Base-by-base conservation (phyloP, 2,113 vertebrate genomes). In the Trogon melanurus region DNA sequence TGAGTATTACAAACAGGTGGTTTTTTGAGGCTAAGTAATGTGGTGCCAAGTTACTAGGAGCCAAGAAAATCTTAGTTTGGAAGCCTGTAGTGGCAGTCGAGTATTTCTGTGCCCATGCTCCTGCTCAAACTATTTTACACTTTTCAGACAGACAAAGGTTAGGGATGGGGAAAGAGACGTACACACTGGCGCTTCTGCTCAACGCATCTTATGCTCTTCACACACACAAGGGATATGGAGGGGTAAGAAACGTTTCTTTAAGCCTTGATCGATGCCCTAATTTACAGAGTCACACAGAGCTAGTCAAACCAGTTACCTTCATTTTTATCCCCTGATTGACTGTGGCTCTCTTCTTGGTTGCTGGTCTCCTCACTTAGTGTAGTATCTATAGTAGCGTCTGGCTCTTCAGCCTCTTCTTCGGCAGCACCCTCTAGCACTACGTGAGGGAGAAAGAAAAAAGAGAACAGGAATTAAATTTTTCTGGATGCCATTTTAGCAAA, bases 301-400 rank as follows among this genome's bases (percentile, higher is more conserved):
- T 36, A 81, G 92, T 56, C 85, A 74, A 94, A 90, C 82, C 93
- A 90, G 51, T 97, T 97, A 98, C 98, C 98, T 98, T 97, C 98
- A 98, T 98, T 95, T 95, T 97, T 97, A 85, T 96, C 96, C 89
- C 67, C 96, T 72, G 88, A 81, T 17, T 82, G 95, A 95, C 61
- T 48, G 79, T 88, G 87, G 85, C 72, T 86, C 65, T 76, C 89
- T 25, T 83, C 92, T 60, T 89, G 91, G 48, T n/a, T 89, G 85
- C 79, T 85, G 67, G 67, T 85, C 70, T 93, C 94, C 61, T 95
- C 96, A 76, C 86, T 90, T n/a, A 73, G 65, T 88, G 92, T 57
- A 79, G 91, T 47, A 89, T 29, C 79, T 9, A n/a, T 29, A 69
- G 89, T 84, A 95, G 92, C 41, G 62, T 91, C 96, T 78, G 80